These are phyloP conservation scores for Takifugu ocellatus DNA, from an alignment of 2,797 vertebrate genomes.

Conservation along the genomic window DNA sequence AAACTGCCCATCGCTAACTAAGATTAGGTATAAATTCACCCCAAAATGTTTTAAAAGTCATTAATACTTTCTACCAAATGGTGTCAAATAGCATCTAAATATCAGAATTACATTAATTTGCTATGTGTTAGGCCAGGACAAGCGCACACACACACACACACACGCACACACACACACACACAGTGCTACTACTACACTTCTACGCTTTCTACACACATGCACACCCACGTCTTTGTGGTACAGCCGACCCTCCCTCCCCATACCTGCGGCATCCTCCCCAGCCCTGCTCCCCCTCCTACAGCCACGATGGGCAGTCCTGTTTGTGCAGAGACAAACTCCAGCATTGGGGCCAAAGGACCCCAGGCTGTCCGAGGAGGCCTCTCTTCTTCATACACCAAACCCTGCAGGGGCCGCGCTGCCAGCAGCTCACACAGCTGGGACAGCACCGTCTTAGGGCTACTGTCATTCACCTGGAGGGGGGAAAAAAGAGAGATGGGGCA, in stretches of 20 bases:
- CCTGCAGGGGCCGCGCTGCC: slow-evolving; percentile 89
- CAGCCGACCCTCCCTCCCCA: slow-evolving; percentile 34
- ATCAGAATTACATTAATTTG: too few relatives aligned
- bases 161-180: too few relatives aligned
- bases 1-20: too few relatives aligned
- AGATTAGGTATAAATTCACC: too few relatives aligned
- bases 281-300: slow-evolving; percentile 90
- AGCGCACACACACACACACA: too few relatives aligned
- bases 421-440: slow-evolving; percentile 92
- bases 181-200: neutral
- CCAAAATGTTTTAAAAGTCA: too few relatives aligned
- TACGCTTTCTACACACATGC: slow-evolving; percentile 4
- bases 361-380: slow-evolving; percentile 75
- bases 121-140: too few relatives aligned
- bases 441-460: slow-evolving; percentile 90
- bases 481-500: neutral
- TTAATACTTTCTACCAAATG: too few relatives aligned
- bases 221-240: slow-evolving; percentile 18
- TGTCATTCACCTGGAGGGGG: slow-evolving; percentile 84
- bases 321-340: slow-evolving; percentile 95
- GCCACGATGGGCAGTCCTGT: slow-evolving; percentile 93
- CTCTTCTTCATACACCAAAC: slow-evolving; percentile 94
- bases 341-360: slow-evolving; percentile 87
- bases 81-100: too few relatives aligned
- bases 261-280: slow-evolving; percentile 95